Base-by-base conservation (phyloP, 2,113 vertebrate species). In the Leucosticte australis region DNA sequence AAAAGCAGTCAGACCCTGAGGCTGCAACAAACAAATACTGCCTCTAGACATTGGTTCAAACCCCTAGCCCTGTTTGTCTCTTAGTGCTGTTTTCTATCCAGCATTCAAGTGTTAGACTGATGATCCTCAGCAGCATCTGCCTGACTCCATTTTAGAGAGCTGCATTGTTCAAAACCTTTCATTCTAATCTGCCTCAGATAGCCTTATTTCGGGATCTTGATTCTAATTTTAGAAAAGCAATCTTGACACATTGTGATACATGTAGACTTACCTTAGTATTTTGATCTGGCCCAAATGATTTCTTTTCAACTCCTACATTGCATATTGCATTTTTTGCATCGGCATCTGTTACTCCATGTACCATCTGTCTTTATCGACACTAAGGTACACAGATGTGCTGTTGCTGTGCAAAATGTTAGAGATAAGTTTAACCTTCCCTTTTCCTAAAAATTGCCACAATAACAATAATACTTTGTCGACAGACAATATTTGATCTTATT, bases 361-460 rank as follows among this genome's bases (percentile, higher is more conserved):
- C 93, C 80, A 95, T 95, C 93, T 97, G 74, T 93, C 87, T 96
- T 95, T 93, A 94, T 91, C 22, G 26, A 86, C 62, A 96, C 60
- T 59, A 83, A 95, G 87, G 53, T 93, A 89, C 49, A 83, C 56
- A 94, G 91, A 97, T 86, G 57, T 76, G 63, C 15, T 76, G 19
- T 70, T 53, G 21, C 71, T 63, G 26, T 85, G 28, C 35, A 96
- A 96, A 95, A 87, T 95, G 42, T 77, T 94, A 90, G 76, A 57
- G 57, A 57, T 52, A 19, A 93, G 30, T 22, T 95, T 96, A 92
- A 79, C 41, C 49, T 41, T 75, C 87, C 27, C 2, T 75, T 22
- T 83, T 79, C 22, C 57, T 55, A 83, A 85, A 46, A 86, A 59
- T 42, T 53, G 42, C 28, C 10, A 16, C 64, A 31, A 76, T 82